Conservation (phyloP, 2,888 invertebrate species). For the Sminthurides aquaticus region DNA sequence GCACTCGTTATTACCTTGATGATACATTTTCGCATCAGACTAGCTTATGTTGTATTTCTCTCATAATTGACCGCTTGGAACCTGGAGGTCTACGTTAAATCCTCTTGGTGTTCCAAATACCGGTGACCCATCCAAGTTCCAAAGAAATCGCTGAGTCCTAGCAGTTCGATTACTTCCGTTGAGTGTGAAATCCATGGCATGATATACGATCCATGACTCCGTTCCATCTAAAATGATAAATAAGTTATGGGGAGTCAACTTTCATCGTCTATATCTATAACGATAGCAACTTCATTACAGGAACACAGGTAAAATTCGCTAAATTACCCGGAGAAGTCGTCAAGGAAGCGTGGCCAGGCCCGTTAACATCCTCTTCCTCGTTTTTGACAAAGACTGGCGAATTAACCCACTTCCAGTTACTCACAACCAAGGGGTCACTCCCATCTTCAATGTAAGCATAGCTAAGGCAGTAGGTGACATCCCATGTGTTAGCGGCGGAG, state of each 20-base stretch:
- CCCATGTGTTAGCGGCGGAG: slow-evolving; percentile 11
- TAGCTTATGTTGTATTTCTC: too few relatives aligned
- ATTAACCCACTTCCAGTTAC: slow-evolving; percentile 5
- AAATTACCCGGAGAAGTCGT: slow-evolving; percentile 15
- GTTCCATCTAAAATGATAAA: slow-evolving; percentile 4
- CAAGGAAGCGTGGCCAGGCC: slow-evolving; percentile 11
- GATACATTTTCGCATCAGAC: too few relatives aligned
- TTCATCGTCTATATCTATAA: too few relatives aligned
- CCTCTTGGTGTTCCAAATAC: slow-evolving; percentile 2
- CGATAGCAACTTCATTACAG: too few relatives aligned
- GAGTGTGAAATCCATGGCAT: slow-evolving; percentile 7
- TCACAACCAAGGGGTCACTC: background rate
- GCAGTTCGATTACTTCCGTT: slow-evolving; percentile 10
- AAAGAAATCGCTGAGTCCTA: slow-evolving; percentile 2
- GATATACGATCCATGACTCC: slow-evolving; percentile 13
- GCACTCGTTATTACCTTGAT: too few relatives aligned
- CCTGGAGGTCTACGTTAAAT: background rate
- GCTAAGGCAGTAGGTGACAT: slow-evolving; percentile 10
- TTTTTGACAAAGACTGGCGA: slow-evolving; percentile 7
- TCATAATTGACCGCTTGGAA: slow-evolving; percentile 7
- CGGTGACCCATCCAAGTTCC: slow-evolving; percentile 6
- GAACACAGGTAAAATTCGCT: too few relatives aligned
- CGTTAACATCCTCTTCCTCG: slow-evolving; percentile 3
- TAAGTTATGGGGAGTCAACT: background rate
- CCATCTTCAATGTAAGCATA: slow-evolving; percentile 1